Evolutionary conservation across 2,888 invertebrate species (phyloP).

Genomic region (Acleris cristana): DNA sequence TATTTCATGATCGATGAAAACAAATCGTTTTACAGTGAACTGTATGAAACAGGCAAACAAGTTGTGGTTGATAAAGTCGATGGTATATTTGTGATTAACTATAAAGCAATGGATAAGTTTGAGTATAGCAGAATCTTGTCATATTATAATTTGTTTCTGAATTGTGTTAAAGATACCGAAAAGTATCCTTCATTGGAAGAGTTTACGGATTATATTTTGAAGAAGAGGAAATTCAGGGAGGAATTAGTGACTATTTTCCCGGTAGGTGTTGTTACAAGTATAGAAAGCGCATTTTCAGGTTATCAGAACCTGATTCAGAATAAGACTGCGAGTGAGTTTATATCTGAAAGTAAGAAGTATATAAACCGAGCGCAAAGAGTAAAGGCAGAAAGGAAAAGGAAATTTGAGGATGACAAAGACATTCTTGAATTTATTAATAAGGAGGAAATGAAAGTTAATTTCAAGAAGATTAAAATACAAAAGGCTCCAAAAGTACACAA

Average conservation of each 20-base stretch:
- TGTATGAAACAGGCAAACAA: constrained; percentile 42
- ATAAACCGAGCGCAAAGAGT: constrained; percentile 43
- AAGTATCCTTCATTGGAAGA: constrained; percentile 41
- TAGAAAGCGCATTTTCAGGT: constrained; percentile 23
- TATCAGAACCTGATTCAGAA: constrained; percentile 38
- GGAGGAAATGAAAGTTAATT: constrained; percentile 40
- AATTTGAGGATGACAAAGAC: constrained; percentile 42
- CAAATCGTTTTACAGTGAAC: constrained; percentile 49
- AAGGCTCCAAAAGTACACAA: no score
- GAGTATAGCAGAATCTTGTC: constrained; percentile 44
- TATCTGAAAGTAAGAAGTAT: constrained; percentile 38
- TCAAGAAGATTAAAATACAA: not conserved
- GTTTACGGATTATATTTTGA: constrained; percentile 40
- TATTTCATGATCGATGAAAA: constrained; percentile 45
- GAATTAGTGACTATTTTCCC: constrained; percentile 43
- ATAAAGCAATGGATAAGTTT: constrained; percentile 42
- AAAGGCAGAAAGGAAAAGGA: constrained; percentile 44
- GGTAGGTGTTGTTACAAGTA: constrained; percentile 22
- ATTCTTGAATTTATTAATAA: constrained; percentile 44
- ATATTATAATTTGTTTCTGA: constrained; percentile 41
- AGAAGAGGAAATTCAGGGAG: constrained; percentile 39
- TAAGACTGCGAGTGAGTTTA: constrained; percentile 41
- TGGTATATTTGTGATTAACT: constrained; percentile 39
- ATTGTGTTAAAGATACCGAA: constrained; percentile 37
- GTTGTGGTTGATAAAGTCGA: constrained; percentile 43